Evolutionary conservation across 2,888 invertebrate species (phyloP).

Genomic region (Hemaris fuciformis): DNA sequence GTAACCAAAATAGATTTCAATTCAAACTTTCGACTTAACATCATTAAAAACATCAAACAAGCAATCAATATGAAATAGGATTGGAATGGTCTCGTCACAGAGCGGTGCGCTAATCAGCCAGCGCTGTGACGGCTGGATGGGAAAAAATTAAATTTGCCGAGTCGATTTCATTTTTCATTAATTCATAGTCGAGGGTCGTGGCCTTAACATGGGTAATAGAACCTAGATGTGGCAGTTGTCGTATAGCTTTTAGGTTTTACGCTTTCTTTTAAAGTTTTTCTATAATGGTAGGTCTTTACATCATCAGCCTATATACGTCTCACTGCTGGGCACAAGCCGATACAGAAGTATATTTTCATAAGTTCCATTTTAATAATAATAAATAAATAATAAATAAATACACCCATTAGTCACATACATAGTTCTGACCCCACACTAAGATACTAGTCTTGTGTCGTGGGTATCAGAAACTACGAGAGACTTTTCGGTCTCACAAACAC

Average conservation of each 20-base stretch:
- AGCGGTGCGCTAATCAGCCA: conserved; percentile 49
- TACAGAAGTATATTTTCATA: too few species aligned
- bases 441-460: too few species aligned
- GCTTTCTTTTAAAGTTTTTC: neutral
- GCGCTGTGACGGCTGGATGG: conserved; percentile 24
- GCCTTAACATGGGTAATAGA: conserved; percentile 19
- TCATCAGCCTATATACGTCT: too few species aligned
- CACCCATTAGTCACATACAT: too few species aligned
- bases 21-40: neutral
- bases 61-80: conserved; percentile 53
- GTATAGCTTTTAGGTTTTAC: neutral
- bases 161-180: conserved; percentile 79
- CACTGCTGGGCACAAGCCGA: too few species aligned
- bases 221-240: conserved; percentile 19
- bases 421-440: too few species aligned
- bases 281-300: neutral
- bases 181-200: conserved; percentile 64
- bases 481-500: too few species aligned
- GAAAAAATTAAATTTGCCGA: conserved; percentile 76
- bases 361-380: too few species aligned
- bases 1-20: neutral
- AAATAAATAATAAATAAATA: too few species aligned
- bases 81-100: conserved; percentile 40
- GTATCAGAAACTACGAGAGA: too few species aligned
- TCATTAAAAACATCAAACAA: conserved; percentile 26